These are phyloP conservation scores for Desmodus rotundus DNA, from an alignment of 2,113 vertebrate species.

Conservation along the genomic window DNA sequence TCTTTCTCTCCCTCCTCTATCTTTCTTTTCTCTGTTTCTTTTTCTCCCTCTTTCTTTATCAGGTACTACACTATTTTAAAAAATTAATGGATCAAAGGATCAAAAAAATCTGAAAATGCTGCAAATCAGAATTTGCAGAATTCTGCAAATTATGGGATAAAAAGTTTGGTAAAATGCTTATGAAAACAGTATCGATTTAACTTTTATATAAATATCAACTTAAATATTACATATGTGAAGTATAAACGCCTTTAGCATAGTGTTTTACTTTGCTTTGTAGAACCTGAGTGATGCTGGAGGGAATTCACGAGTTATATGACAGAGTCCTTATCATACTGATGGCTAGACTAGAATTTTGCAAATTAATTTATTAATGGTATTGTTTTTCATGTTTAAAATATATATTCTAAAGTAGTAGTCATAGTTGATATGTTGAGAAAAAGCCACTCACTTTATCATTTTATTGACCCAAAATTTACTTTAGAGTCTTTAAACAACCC, in stretches of 20 bases:
- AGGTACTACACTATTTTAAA: background rate
- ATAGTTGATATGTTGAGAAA: background rate
- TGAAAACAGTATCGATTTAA: background rate
- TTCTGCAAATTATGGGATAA: too few relatives aligned
- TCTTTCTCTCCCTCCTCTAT: background rate
- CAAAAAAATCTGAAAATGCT: background rate
- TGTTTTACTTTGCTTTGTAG: background rate
- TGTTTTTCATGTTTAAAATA: background rate
- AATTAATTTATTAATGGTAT: background rate
- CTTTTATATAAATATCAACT: background rate
- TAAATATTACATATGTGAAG: background rate
- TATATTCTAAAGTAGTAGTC: background rate
- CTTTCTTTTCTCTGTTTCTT: background rate
- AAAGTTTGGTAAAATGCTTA: background rate
- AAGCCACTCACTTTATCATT: background rate
- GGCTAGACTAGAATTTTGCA: background rate
- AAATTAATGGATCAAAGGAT: background rate
- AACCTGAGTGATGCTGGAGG: background rate
- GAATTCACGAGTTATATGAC: background rate
- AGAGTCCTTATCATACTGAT: background rate
- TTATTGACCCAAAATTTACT: background rate
- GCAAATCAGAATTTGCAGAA: background rate
- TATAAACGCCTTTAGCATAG: background rate
- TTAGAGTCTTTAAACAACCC: background rate
- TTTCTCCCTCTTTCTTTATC: background rate